Percentiles rank a stretch among this genome's conserved stretches.
phyloP scores from a whole-genome alignment of 2,797 vertebrate genomes.

The Rhynchonycteris naso region DNA sequence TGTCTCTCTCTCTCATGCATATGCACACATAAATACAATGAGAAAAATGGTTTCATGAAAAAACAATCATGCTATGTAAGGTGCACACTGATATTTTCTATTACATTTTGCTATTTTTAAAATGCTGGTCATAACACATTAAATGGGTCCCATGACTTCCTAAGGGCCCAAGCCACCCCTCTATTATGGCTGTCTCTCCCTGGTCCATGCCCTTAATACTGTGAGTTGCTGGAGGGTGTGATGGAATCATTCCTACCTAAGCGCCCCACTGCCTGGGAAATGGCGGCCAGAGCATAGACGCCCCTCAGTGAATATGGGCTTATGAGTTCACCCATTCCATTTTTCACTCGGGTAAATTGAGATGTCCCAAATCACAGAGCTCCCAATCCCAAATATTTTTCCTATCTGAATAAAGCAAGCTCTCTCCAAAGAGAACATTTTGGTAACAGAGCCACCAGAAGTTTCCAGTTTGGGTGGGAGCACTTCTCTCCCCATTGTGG shows the following conservation, averaged over 20 bases:
- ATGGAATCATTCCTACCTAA: neutral
- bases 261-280: neutral
- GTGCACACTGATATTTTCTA: neutral
- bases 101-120: neutral
- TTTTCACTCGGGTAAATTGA: neutral
- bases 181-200: neutral
- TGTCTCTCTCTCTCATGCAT: neutral
- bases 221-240: neutral
- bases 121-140: neutral
- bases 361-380: neutral
- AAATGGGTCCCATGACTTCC: neutral
- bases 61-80: neutral
- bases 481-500: neutral
- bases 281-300: neutral
- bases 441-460: neutral
- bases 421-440: neutral
- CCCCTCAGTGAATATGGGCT: neutral
- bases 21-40: neutral
- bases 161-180: neutral
- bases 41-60: neutral
- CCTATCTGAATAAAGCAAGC: neutral
- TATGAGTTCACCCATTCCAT: neutral
- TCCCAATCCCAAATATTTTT: neutral
- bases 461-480: neutral
- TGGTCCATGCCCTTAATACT: neutral